A percentile compares a stretch with the other conserved stretches of the same genome.
Conservation (phyloP, 2,888 invertebrate species). For the Amblyjoppa fuscipennis region DNA sequence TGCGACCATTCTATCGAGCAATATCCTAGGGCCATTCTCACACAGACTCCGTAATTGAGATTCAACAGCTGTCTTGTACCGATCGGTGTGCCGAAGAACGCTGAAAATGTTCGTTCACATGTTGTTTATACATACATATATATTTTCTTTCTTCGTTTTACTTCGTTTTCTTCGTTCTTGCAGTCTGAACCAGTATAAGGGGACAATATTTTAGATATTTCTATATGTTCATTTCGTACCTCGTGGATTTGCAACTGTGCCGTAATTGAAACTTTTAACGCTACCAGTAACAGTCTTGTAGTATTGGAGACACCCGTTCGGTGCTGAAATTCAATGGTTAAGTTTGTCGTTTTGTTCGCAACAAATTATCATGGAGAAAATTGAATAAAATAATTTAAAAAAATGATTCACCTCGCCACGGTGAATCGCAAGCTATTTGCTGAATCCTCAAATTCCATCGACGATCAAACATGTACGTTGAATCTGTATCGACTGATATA, state of each 20-base stretch:
- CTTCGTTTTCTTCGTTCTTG: background rate
- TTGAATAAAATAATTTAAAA: background rate
- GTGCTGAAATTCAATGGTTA: constrained; percentile 86
- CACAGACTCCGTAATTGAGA: constrained; percentile 92
- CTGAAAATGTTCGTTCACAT: constrained; percentile 46
- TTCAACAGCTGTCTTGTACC: constrained; percentile 91
- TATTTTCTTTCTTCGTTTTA: background rate
- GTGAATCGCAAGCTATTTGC: constrained; percentile 91
- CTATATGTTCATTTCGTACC: constrained; percentile 69
- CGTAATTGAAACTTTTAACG: constrained; percentile 92
- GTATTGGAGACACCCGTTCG: constrained; percentile 92
- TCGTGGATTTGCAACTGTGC: constrained; percentile 87
- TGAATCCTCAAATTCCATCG: constrained; percentile 92
- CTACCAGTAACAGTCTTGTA: constrained; percentile 88
- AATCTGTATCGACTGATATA: constrained; percentile 89
- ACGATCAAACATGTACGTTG: constrained; percentile 87
- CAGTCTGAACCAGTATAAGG: background rate
- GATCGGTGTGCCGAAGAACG: constrained; percentile 72
- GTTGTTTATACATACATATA: constrained; percentile 58
- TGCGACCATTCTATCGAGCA: constrained; percentile 90
- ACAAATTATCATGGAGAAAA: constrained; percentile 20
- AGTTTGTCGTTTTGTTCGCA: background rate
- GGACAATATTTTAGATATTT: background rate
- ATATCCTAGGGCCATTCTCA: constrained; percentile 90
- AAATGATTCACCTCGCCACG: constrained; percentile 87